Base-by-base conservation (phyloP, 1,140 invertebrate genomes). In the Ceratoteleas bidentatus region DNA sequence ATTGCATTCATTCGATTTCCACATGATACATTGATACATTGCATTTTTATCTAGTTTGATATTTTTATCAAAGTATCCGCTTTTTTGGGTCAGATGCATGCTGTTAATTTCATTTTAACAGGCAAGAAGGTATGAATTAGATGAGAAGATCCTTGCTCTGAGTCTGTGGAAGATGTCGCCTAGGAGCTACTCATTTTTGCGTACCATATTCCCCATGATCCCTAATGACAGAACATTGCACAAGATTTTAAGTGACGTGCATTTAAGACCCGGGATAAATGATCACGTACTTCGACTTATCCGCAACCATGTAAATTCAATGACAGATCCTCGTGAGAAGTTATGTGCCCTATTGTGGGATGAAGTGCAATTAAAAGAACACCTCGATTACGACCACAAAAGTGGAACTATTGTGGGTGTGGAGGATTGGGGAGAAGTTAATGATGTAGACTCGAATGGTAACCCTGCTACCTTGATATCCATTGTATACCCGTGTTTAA, bases 291-390 rank as follows among this genome's bases (percentile, higher is more conserved):
- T 68, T 0, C 16, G n/a, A 6, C 24, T 68, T 33, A 6, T 56
- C 0, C 3, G 6, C 1, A 11, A 68, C 0, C 40, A 47, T 34
- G 64, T 53, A 33, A 10, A 24, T 33, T 54, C 16, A 54, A 24
- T 66, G 7, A 54, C 15, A n/a, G 62, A 66, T 33, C 36, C 62
- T 24, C 33, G 38, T 9, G 62, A 65, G 2, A 53, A 65, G 32
- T 11, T 53, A 15, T 65, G 62, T 15, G 14, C 11, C n/a, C 14
- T 65, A 32, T 14, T 65, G n/a, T 65, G 62, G 62, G 62, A 65
- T 32, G 49, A 65, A 65, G 50, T 65, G 13, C 8, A 16, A 43
- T 43, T 65, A 15, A 8, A 14, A 15, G 14, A 38, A 16, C 49
- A 65, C 33, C 5, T 66, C 11, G 62, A 66, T 13, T 54, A 33